Evolutionary conservation across 2,113 vertebrate genomes (phyloP), one percentile per base, ranked within the genome.

Genomic region (Serinus canaria): DNA sequence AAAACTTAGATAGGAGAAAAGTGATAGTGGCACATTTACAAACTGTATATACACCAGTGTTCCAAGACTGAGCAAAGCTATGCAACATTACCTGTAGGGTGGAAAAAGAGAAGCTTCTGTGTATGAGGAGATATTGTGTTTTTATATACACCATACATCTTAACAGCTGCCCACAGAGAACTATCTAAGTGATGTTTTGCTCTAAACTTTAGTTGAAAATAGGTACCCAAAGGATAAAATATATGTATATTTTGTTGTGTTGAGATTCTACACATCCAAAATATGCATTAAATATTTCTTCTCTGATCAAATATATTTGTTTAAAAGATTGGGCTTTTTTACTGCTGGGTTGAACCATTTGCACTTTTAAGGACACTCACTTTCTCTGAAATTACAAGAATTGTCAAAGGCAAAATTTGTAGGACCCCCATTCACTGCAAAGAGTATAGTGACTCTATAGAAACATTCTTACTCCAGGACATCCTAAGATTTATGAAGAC

Each of bases 71-170:
- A 44, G 33, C 52, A 73, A 77, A 56, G 20, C 41, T 72, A 52
- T 2, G 0, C 19, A 46, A 8, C 0, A 3, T 6, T 73, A 44
- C 19, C 15, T 27, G 14, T 27, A 59, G 11, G 80, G 15, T 3
- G 49, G 31, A 74, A 86, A 67, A 69, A 60, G 9, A 43, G 22
- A 41, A 66, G 7, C 2, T 58, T 64, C 30, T 47, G 7, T 31
- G 4, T 24, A 8, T 30, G 13, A 83, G 68, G 79, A 43, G 1
- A 7, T n/a, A 56, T 3, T 59, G 6, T 52, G 10, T 0, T 70
- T 79, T 76, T 25, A n/a, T 25, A 23, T 28, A 53, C 15, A 58
- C 3, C 15, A 31, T 24, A 66, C 49, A 44, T 8, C 4, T 64
- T 39, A 56, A 68, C 21, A 49, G 5, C 17, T 44, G 2, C 5